Evolutionary conservation across 2,113 vertebrate species (phyloP).

Genomic region (Lucifuga dentata): DNA sequence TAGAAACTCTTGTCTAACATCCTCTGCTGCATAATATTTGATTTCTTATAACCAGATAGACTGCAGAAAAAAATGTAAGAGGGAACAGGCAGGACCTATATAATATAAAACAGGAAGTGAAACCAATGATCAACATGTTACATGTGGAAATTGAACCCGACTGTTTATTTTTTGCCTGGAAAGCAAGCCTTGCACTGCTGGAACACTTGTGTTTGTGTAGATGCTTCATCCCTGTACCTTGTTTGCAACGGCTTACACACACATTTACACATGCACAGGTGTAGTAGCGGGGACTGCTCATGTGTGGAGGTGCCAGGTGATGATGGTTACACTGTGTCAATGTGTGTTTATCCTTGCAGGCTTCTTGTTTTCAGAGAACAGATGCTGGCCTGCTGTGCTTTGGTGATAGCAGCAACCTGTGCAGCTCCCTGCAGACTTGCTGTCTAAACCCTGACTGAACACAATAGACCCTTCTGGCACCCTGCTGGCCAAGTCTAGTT

Average conservation of each 20-base stretch:
- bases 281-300: not conserved
- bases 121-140: slow-evolving; percentile 26
- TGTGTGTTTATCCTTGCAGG: slow-evolving; percentile 7
- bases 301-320: slow-evolving; percentile 6
- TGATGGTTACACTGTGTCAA: slow-evolving; percentile 7
- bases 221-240: slow-evolving; percentile 1
- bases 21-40: slow-evolving; percentile 41
- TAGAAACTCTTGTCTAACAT: slow-evolving; percentile 53
- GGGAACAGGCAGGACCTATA: slow-evolving; percentile 16
- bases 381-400: slow-evolving; percentile 20
- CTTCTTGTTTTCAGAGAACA: slow-evolving; percentile 33
- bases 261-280: slow-evolving; percentile 23
- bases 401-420: slow-evolving; percentile 18
- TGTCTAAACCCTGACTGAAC: not conserved
- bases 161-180: slow-evolving; percentile 11
- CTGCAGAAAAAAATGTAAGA: slow-evolving; percentile 14
- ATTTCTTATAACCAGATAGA: slow-evolving; percentile 39
- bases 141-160: slow-evolving; percentile 6
- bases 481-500: not conserved
- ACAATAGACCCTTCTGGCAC: slow-evolving; percentile 1
- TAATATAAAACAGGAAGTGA: slow-evolving; percentile 43
- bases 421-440: slow-evolving; percentile 8
- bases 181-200: not conserved
- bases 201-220: too few species aligned
- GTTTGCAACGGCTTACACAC: not conserved